Percentiles rank a stretch among this genome's conserved stretches.
These are phyloP conservation scores for Crotalus viridis DNA, from an alignment of 2,113 vertebrate genomes.

Conservation along the genomic window DNA sequence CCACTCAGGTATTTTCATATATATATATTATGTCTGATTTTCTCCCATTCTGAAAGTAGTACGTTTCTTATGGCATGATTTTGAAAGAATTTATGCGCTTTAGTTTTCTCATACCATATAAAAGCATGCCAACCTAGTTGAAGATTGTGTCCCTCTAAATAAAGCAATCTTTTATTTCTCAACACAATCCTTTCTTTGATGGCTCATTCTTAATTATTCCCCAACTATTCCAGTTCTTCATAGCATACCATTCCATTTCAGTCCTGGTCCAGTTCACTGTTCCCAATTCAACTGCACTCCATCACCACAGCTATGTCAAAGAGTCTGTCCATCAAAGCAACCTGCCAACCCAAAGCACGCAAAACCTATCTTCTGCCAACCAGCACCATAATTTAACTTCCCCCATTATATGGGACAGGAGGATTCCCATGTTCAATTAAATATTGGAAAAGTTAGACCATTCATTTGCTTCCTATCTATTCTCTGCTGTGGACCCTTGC, in stretches of 20 bases:
- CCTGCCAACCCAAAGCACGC: background rate
- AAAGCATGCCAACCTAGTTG: too few relatives aligned
- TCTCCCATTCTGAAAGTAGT: too few relatives aligned
- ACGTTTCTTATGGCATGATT: too few relatives aligned
- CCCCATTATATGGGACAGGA: background rate
- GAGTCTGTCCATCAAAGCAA: background rate
- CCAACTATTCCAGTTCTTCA: background rate
- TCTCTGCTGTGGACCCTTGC: background rate
- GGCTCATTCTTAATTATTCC: background rate
- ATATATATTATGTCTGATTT: too few relatives aligned
- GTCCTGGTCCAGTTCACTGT: background rate
- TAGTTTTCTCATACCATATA: too few relatives aligned
- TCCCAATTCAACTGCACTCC: background rate
- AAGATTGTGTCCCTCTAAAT: too few relatives aligned
- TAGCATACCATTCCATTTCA: background rate
- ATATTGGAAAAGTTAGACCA: background rate
- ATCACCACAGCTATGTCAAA: background rate
- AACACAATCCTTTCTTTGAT: too few relatives aligned
- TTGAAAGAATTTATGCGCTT: too few relatives aligned
- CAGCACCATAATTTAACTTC: background rate
- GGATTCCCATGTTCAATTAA: background rate
- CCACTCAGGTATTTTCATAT: too few relatives aligned
- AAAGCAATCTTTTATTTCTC: too few relatives aligned
- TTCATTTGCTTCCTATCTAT: background rate
- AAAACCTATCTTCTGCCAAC: background rate